Evolutionary conservation across 92 coral and sea anemone genomes (phyloP), one percentile per base, ranked within the genome.

Genomic region (Phenganax subtilis): DNA sequence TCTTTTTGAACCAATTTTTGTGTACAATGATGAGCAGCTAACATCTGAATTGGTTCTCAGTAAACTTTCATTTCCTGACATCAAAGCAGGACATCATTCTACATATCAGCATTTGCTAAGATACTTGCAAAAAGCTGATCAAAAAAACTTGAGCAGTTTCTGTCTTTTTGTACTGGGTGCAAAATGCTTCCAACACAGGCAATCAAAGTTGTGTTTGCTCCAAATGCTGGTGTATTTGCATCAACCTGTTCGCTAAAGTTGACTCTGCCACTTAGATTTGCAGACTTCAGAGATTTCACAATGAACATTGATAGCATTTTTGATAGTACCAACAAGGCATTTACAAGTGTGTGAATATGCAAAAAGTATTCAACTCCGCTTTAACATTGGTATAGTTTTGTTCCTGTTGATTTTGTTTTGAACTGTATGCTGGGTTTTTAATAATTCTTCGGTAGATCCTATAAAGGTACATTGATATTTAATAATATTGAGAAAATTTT

Each of bases 181-280:
- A 59, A 59, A 6, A 14, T 59, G 16, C 16, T 59, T 59, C 65
- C 65, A 59, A 25, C 25, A 59, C 16, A 59, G 25, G 65, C 25
- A 59, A 59, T 59, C 65, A 59, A 59, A 59, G 65, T 59, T 59
- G 16, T 59, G 65, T 59, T 59, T 59, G 65, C 65, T 59, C 65
- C 65, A 59, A 59, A 25, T 59, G 65, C 65, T 59, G 65, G 65
- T 59, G 65, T 59, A 25, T 59, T 14, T 59, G 65, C 65, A 1
- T 59, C 65, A 14, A 59, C 65, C 3, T 59, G 65, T 59, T 59
- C 65, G 65, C 7, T 59, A 14, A 0, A 59, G 65, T 14, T 59
- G 25, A 59, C 65, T 59, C 16, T 59, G 65, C 65, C 65, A 59
- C 2, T 59, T 59, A 0, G 65, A 59, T 59, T 59, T 59, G 65